Conservation (phyloP, 2,888 invertebrate genomes). For the Ochropleura plecta region DNA sequence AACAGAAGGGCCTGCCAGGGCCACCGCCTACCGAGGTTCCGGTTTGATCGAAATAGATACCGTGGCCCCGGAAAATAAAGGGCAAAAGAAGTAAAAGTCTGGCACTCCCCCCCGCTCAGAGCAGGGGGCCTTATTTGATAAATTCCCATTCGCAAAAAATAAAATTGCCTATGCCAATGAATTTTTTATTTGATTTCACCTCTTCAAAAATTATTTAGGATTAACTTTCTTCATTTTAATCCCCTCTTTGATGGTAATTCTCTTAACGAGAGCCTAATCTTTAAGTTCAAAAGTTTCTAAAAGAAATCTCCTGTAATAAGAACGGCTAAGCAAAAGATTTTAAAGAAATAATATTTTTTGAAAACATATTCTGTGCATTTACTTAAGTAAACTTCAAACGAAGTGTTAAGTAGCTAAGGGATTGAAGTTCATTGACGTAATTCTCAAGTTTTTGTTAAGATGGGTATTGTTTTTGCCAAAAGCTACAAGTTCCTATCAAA, state of each 20-base stretch:
- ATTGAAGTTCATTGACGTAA: conserved; percentile 33
- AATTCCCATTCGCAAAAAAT: no score
- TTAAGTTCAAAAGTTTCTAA: conserved; percentile 51
- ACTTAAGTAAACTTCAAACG: conserved; percentile 42
- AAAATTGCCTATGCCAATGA: not conserved
- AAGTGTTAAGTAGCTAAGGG: conserved; percentile 38
- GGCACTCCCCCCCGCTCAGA: no score
- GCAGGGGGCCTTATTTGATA: no score
- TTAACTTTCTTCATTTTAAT: conserved; percentile 3
- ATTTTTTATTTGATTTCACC: not conserved
- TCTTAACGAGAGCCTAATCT: conserved; percentile 26
- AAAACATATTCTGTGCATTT: conserved; percentile 55
- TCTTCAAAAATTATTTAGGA: not conserved
- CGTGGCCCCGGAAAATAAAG: no score
- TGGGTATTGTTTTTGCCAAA: conserved; percentile 8
- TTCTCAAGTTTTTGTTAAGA: conserved; percentile 19
- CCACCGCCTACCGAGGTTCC: no score
- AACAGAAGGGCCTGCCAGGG: no score
- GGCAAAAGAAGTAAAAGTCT: no score
- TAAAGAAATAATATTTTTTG: conserved; percentile 57
- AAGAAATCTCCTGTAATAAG: conserved; percentile 41
- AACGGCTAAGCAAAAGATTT: conserved; percentile 39
- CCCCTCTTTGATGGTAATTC: conserved; percentile 4
- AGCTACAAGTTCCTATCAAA: not conserved
- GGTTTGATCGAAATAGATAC: no score